These are phyloP conservation scores for Eubasilissa splendida DNA, from an alignment of 2,888 invertebrate species.

Conservation along the genomic window DNA sequence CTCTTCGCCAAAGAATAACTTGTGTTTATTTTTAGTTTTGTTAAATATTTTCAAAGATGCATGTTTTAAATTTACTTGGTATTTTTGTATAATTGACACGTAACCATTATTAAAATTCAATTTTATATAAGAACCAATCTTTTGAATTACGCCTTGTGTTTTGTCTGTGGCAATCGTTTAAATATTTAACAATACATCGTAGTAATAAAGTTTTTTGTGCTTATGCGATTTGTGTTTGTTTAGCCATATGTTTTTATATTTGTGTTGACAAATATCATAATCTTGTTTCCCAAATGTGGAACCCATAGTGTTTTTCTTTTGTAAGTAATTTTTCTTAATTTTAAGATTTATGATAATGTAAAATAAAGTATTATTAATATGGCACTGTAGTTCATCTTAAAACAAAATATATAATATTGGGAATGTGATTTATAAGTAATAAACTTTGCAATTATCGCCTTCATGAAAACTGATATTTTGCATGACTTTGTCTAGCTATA, in stretches of 20 bases:
- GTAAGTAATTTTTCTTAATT: constrained; percentile 38
- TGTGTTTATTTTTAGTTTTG: not conserved
- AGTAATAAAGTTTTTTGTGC: constrained; percentile 16
- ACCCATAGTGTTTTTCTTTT: constrained; percentile 43
- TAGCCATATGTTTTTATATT: constrained; percentile 38
- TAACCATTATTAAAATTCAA: too few relatives aligned
- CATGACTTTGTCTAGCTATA: too few relatives aligned
- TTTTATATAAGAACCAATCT: too few relatives aligned
- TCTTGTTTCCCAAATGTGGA: constrained; percentile 43
- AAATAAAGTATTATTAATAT: constrained; percentile 42
- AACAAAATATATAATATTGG: constrained; percentile 21
- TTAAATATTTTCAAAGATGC: not conserved
- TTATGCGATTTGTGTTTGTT: constrained; percentile 16
- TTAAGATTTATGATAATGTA: constrained; percentile 43
- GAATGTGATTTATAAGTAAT: constrained; percentile 13
- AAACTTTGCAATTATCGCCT: not conserved
- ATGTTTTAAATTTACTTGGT: not conserved
- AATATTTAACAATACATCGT: too few relatives aligned
- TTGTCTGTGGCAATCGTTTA: too few relatives aligned
- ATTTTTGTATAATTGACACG: not conserved
- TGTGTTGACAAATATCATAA: constrained; percentile 22
- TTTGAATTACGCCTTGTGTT: too few relatives aligned
- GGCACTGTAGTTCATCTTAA: constrained; percentile 34
- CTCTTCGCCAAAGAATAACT: too few relatives aligned
- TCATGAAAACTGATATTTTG: not conserved